phyloP scores from a whole-genome alignment of 1,140 invertebrate genomes.

The Atopsyche davidsoni region DNA sequence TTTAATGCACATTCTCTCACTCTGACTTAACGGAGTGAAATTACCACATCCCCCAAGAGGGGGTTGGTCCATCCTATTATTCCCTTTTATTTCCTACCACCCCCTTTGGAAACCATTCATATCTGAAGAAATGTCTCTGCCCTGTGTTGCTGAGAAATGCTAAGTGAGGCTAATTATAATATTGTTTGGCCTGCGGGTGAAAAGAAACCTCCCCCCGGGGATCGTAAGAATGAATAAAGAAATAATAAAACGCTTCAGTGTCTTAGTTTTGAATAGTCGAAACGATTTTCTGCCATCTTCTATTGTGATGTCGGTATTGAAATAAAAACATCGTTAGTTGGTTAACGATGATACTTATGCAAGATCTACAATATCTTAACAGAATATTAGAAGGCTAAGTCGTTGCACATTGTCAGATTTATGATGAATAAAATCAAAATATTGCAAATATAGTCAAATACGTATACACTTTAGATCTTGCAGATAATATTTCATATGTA shows the following conservation, averaged over 20 bases:
- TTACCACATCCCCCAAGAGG: constrained; percentile 22
- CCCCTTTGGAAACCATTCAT: constrained; percentile 6
- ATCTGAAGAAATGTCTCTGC: constrained; percentile 8
- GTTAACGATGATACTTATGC: no score
- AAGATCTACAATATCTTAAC: no score
- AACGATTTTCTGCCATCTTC: no score
- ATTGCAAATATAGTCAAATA: no score
- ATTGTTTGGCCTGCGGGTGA: constrained; percentile 29
- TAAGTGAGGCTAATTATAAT: constrained; percentile 32
- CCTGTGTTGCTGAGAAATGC: constrained; percentile 18
- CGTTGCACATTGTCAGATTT: no score
- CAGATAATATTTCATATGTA: no score
- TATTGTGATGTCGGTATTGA: no score
- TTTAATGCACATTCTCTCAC: constrained; percentile 26
- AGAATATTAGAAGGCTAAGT: no score
- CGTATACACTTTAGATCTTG: no score
- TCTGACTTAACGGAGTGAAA: constrained; percentile 27
- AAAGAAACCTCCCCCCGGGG: constrained; percentile 20
- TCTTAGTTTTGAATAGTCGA: constrained; percentile 9
- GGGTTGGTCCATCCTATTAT: constrained; percentile 22
- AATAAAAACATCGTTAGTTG: no score
- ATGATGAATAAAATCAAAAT: no score
- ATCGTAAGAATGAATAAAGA: constrained; percentile 18
- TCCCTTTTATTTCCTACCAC: constrained; percentile 22
- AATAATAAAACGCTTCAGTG: constrained; percentile 26